Percentiles rank a stretch among this genome's conserved stretches.
Conservation (phyloP, 1,140 invertebrate species). For the Drosophila jambulina region DNA sequence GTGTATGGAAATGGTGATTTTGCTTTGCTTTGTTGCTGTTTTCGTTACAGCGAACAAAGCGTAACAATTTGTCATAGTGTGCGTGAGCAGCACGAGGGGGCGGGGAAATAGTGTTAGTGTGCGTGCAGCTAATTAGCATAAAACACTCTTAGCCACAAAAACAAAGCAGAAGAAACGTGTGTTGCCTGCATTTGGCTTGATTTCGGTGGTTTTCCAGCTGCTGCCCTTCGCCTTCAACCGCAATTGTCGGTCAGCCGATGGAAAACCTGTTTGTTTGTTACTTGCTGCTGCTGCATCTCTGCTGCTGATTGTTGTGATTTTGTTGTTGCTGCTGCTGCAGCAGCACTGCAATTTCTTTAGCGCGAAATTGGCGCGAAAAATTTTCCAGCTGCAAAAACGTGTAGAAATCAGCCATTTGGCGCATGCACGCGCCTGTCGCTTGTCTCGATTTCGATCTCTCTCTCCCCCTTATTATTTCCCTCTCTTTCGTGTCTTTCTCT, state of each 20-base stretch:
- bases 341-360: slow-evolving; percentile 58
- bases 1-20: slow-evolving; percentile 31
- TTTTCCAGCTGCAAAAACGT: slow-evolving; percentile 72
- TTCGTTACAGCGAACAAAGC: slow-evolving; percentile 61
- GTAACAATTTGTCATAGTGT: slow-evolving; percentile 51
- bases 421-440: slow-evolving; percentile 42
- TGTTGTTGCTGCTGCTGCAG: slow-evolving; percentile 41
- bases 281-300: slow-evolving; percentile 15
- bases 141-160: slow-evolving; percentile 43
- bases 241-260: slow-evolving; percentile 72
- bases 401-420: slow-evolving; percentile 70
- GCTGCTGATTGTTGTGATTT: slow-evolving; percentile 66
- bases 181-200: slow-evolving; percentile 53
- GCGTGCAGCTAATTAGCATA: slow-evolving; percentile 62
- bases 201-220: slow-evolving; percentile 47
- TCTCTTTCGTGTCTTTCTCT: slow-evolving; percentile 7
- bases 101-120: slow-evolving; percentile 13
- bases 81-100: background rate
- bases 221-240: slow-evolving; percentile 74
- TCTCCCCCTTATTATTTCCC: background rate
- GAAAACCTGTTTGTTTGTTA: slow-evolving; percentile 70
- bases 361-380: slow-evolving; percentile 76
- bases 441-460: slow-evolving; percentile 12
- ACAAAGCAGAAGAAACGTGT: slow-evolving; percentile 55
- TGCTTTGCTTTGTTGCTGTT: slow-evolving; percentile 56